A percentile compares a stretch with the other conserved stretches of the same genome.
These are phyloP conservation scores for Chloebia gouldiae DNA, from an alignment of 2,113 vertebrate genomes.

Conservation along the genomic window DNA sequence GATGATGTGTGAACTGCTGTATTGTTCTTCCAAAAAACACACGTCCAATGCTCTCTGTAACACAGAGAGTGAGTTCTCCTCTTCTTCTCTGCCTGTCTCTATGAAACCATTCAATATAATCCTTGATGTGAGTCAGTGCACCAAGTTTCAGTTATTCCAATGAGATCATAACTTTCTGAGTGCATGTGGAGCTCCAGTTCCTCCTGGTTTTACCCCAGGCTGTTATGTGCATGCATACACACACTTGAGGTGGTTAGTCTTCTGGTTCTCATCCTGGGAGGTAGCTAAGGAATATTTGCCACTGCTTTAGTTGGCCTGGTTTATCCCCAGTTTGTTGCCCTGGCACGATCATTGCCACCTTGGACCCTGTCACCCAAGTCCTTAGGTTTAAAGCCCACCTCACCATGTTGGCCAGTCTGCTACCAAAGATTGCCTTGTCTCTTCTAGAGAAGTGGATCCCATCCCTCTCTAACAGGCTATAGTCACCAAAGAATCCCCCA, in stretches of 20 bases:
- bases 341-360: not conserved
- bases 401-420: not conserved
- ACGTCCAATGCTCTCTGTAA: not conserved
- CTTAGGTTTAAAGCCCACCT: not conserved
- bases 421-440: not conserved
- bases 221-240: not conserved
- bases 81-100: not conserved
- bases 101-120: not conserved
- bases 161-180: not conserved
- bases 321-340: not conserved
- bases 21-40: not conserved
- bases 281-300: not conserved
- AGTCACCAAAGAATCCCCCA: not conserved
- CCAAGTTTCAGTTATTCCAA: not conserved
- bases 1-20: not conserved
- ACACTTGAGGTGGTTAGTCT: not conserved
- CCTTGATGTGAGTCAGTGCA: not conserved
- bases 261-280: not conserved
- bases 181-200: not conserved
- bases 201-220: not conserved
- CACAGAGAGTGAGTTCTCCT: accelerated
- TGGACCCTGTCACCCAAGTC: not conserved
- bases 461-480: not conserved
- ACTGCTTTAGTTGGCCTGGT: not conserved
- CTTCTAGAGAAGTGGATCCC: not conserved